Conservation (phyloP, 2,113 vertebrate species). For the Acrocephalus arundinaceus region DNA sequence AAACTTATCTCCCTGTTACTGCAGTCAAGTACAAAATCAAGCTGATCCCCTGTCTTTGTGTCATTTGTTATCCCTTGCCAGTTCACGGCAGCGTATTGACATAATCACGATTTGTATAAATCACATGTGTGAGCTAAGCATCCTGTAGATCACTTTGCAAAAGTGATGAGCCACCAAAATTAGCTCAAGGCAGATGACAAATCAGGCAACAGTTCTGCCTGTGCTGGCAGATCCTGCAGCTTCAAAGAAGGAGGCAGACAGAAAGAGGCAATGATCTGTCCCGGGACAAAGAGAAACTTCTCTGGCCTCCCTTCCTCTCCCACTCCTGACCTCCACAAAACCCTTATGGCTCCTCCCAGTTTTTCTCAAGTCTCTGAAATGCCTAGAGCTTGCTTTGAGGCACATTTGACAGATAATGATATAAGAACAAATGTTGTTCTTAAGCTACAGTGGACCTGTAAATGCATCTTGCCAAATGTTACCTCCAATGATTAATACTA, state of each 20-base stretch:
- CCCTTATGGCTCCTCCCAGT: not conserved
- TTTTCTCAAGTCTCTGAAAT: not conserved
- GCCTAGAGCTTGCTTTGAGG: not conserved
- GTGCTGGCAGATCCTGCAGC: not conserved
- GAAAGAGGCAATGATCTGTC: not conserved
- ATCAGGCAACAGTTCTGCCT: not conserved
- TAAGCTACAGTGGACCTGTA: not conserved
- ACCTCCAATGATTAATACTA: not conserved
- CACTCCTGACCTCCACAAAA: not conserved
- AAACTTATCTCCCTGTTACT: not conserved
- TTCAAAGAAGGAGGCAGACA: not conserved
- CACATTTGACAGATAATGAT: not conserved
- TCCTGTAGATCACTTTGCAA: not conserved
- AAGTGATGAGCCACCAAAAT: not conserved
- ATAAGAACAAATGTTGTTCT: not conserved
- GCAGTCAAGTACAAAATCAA: not conserved
- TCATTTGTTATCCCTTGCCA: not conserved
- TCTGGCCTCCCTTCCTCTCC: not conserved
- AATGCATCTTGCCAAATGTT: not conserved
- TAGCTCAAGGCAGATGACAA: not conserved
- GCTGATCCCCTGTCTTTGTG: not conserved
- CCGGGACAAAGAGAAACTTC: not conserved
- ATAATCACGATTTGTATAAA: not conserved
- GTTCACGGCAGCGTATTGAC: not conserved
- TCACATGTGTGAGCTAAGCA: not conserved